These are phyloP conservation scores for Lacanobia wlatinum DNA, from an alignment of 2,888 invertebrate species.

Conservation along the genomic window DNA sequence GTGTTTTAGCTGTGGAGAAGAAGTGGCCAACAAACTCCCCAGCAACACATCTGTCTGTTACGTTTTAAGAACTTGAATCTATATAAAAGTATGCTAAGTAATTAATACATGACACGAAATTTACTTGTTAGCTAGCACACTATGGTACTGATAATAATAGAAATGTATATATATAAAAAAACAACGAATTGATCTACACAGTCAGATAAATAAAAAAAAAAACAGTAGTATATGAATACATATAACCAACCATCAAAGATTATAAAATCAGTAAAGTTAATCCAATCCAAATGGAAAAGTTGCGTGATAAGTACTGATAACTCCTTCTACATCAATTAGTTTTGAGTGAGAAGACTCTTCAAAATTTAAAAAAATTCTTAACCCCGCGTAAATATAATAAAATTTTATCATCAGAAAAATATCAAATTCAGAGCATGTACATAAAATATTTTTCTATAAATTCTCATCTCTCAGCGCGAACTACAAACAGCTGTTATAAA, in stretches of 20 bases:
- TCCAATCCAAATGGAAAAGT: not conserved
- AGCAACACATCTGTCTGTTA: too few species aligned
- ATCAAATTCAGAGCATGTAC: constrained; percentile 10
- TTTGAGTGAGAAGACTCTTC: not conserved
- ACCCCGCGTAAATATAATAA: not conserved
- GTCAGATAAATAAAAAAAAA: too few species aligned
- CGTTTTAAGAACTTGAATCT: too few species aligned
- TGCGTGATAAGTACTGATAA: not conserved
- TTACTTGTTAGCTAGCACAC: too few species aligned
- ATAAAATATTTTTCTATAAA: constrained; percentile 40
- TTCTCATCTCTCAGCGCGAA: constrained; percentile 21
- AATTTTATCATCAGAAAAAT: constrained; percentile 32
- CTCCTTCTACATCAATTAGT: not conserved
- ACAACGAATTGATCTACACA: too few species aligned
- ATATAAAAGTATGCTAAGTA: too few species aligned
- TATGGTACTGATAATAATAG: too few species aligned
- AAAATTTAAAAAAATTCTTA: not conserved
- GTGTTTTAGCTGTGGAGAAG: too few species aligned
- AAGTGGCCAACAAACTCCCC: too few species aligned
- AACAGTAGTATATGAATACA: too few species aligned
- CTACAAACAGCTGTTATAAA: constrained; percentile 42
- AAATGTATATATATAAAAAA: too few species aligned
- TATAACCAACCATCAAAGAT: not conserved
- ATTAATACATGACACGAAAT: too few species aligned
- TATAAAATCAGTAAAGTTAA: not conserved